Percentiles rank a stretch among this genome's conserved stretches.
These are phyloP conservation scores for Sarcophilus harrisii DNA, from an alignment of 2,797 vertebrate species.

Conservation along the genomic window DNA sequence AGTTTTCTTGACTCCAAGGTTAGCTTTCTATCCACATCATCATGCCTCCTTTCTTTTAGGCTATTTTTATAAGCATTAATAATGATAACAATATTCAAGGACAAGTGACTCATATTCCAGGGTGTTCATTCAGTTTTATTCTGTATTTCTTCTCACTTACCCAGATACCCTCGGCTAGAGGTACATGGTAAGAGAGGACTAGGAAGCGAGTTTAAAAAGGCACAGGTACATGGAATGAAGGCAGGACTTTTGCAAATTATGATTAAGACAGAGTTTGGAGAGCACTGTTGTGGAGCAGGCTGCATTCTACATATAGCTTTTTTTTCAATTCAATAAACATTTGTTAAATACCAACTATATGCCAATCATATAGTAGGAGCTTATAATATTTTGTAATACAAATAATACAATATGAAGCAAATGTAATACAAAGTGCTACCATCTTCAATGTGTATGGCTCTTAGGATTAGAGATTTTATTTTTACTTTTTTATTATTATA, in stretches of 20 bases:
- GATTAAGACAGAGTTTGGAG: not conserved
- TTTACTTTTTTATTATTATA: too few species aligned
- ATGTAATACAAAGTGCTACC: too few species aligned
- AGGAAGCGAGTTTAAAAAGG: not conserved
- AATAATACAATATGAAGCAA: too few species aligned
- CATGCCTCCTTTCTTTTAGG: not conserved
- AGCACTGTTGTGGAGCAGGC: not conserved
- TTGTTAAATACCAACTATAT: accelerated
- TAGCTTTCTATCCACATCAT: not conserved
- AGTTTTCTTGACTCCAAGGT: not conserved
- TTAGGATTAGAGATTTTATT: too few species aligned
- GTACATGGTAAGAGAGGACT: not conserved
- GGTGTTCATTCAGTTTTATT: not conserved
- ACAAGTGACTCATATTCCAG: not conserved
- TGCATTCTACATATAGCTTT: not conserved
- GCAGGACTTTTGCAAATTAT: not conserved
- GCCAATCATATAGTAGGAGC: too few species aligned
- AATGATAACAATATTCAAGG: not conserved
- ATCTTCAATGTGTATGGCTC: too few species aligned
- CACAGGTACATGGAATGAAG: not conserved
- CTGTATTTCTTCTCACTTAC: not conserved
- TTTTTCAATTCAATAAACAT: too few species aligned
- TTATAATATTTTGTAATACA: too few species aligned
- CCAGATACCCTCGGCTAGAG: not conserved
- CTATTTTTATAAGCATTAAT: not conserved